Evolutionary conservation across 1,140 invertebrate species (phyloP).

Genomic region (Microplitis demolitor): DNA sequence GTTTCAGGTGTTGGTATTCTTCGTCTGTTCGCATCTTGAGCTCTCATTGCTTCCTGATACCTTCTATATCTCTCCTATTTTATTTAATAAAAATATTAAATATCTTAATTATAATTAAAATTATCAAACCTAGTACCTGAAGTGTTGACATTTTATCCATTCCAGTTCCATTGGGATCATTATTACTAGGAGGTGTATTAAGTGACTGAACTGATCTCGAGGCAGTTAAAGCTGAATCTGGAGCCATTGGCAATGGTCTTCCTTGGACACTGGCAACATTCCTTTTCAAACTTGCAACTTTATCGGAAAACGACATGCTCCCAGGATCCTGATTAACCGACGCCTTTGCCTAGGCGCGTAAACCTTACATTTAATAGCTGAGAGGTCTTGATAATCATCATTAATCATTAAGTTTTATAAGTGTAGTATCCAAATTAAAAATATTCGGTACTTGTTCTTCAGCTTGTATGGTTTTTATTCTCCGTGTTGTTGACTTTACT

Average conservation of each 20-base stretch:
- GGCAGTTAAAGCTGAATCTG: conserved; percentile 32
- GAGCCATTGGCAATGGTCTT: conserved; percentile 45
- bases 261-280: conserved; percentile 15
- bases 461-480: background rate
- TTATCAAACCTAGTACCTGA: conserved; percentile 40
- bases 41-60: conserved; percentile 67
- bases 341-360: conserved; percentile 23
- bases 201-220: conserved; percentile 36
- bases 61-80: conserved; percentile 67
- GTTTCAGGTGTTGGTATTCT: conserved; percentile 37
- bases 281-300: conserved; percentile 16
- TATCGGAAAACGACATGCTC: conserved; percentile 16
- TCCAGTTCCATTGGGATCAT: conserved; percentile 26
- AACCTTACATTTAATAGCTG: conserved; percentile 23
- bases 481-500: background rate
- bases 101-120: too few relatives aligned
- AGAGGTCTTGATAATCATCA: too few relatives aligned
- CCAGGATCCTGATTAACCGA: conserved; percentile 16
- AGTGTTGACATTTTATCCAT: conserved; percentile 59
- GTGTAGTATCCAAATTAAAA: background rate
- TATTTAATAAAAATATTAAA: too few relatives aligned
- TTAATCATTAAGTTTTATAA: background rate
- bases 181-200: conserved; percentile 23
- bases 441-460: background rate
- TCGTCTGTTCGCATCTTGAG: conserved; percentile 54